Evolutionary conservation across 2,888 invertebrate genomes (phyloP), one percentile per base, ranked within the genome.

Genomic region (Tachina fera): DNA sequence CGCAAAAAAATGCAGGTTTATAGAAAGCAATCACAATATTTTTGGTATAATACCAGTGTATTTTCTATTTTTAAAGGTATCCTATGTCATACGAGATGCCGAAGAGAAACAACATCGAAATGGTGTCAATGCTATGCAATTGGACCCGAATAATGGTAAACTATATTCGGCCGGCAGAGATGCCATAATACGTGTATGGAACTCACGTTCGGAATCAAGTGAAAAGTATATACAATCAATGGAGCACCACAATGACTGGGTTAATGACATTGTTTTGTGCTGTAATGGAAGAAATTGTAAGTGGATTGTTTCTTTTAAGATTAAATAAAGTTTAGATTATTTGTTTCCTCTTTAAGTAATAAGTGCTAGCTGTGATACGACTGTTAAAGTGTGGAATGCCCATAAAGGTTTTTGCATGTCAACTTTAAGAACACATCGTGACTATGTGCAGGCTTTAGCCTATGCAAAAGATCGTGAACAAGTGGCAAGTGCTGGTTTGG

Each of bases 181-280:
- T 94, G 98, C 98, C 76, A 98, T 99, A 90, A 98, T 99, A 89
- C 95, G 99, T 91, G 98, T 97, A 90, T 98, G 97, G 96, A 96
- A 97, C 92, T 95, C 95, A 11, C 94, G 93, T 31, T 92, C 93
- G 65, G 94, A 94, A 58, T 92, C 94, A 49, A 94, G 94, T 88
- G 96, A 97, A 88, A 95, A 95, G 74, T 99, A 98, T 91, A 95
- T 98, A 85, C 97, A 98, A 91, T 98, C 98, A 45, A 98, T 99
- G 98, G 99, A 99, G 92, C 99, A 99, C 93, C 99, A 99, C 92
- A 99, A 99, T 3, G 99, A 99, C 93, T 99, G 99, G 99, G 99
- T 99, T 68, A 99, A 99, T 93, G 99, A 99, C 93, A 98, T 99
- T 91, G 97, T 99, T 53, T 94, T 99, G 43, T 99, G 99, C 92